phyloP scores from a whole-genome alignment of 2,888 invertebrate genomes.

The Phlogophora meticulosa region DNA sequence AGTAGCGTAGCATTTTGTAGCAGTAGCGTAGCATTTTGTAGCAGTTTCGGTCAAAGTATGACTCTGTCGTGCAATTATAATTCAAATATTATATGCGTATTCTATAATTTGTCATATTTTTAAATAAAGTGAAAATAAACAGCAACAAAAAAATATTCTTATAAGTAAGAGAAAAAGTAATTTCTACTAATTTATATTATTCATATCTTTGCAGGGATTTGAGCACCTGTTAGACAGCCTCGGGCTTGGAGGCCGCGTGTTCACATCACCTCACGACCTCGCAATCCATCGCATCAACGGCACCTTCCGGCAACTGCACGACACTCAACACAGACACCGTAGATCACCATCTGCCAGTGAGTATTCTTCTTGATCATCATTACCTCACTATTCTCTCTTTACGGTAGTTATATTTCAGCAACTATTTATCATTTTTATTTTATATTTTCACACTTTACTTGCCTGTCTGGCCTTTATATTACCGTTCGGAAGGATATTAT shows the following conservation, averaged over 20 bases:
- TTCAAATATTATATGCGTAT: too few species aligned
- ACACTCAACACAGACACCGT: conserved; percentile 86
- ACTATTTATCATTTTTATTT: not conserved
- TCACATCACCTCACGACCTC: conserved; percentile 89
- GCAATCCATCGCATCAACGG: conserved; percentile 89
- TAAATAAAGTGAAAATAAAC: not conserved
- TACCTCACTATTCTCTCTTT: not conserved
- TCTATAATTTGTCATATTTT: not conserved
- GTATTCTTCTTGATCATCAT: conserved; percentile 22
- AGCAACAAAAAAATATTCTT: too few species aligned
- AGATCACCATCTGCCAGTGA: conserved; percentile 75
- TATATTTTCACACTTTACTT: not conserved
- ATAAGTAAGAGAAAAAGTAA: not conserved
- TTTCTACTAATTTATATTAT: not conserved
- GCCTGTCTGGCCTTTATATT: not conserved
- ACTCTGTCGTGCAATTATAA: too few species aligned
- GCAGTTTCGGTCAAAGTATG: not conserved
- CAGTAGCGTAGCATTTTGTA: not conserved
- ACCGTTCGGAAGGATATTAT: not conserved
- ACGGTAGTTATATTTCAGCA: too few species aligned
- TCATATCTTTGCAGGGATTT: conserved; percentile 89
- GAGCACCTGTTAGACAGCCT: conserved; percentile 93
- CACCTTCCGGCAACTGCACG: conserved; percentile 89
- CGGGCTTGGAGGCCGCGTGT: conserved; percentile 92
- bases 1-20: not conserved